These are phyloP conservation scores for Cephus sareptanus DNA, from an alignment of 2,888 invertebrate species.

Conservation along the genomic window DNA sequence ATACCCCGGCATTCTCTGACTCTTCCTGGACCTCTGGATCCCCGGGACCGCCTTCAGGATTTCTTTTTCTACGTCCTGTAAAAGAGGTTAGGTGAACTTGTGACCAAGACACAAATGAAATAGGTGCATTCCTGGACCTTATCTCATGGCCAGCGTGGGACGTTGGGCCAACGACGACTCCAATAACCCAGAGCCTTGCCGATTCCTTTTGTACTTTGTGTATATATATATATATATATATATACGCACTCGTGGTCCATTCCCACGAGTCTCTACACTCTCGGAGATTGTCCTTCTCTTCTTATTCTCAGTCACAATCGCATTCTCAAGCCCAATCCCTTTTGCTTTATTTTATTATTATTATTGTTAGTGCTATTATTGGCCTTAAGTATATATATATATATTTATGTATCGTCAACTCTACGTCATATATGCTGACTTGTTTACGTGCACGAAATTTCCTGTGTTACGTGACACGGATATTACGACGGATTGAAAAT, in stretches of 20 bases:
- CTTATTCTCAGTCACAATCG: not conserved
- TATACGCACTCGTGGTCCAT: not conserved
- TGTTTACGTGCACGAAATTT: not conserved
- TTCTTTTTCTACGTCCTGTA: constrained; percentile 1
- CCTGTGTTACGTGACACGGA: not conserved
- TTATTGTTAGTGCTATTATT: not conserved
- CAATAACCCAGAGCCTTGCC: not conserved
- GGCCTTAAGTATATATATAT: no score
- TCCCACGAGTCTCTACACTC: not conserved
- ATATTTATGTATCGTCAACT: not conserved
- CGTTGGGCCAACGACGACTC: not conserved
- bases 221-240: not conserved
- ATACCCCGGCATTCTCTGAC: not conserved
- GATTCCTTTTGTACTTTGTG: not conserved
- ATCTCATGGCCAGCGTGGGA: constrained; percentile 2
- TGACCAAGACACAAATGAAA: constrained; percentile 40
- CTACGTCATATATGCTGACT: not conserved
- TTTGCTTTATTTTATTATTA: not conserved
- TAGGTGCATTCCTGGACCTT: constrained; percentile 42
- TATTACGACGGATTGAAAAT: not conserved
- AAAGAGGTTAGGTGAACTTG: constrained; percentile 16
- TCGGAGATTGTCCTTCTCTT: not conserved
- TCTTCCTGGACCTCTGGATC: not conserved
- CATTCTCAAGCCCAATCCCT: not conserved
- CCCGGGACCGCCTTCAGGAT: not conserved